Evolutionary conservation across 2,888 invertebrate genomes (phyloP).

Genomic region (Cantharis rustica): DNA sequence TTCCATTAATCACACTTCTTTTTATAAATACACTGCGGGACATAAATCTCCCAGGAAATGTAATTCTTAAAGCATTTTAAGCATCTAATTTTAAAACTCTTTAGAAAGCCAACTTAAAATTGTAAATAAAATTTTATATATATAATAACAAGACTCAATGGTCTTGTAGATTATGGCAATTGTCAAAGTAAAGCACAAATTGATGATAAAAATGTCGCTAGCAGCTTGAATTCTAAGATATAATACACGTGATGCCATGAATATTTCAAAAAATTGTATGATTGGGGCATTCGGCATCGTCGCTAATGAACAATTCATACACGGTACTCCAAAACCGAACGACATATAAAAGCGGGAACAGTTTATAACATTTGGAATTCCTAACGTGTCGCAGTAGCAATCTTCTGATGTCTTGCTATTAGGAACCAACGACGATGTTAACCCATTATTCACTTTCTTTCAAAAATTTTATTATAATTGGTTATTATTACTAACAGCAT

Average conservation of each 20-base stretch:
- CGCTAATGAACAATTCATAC: conserved; percentile 46
- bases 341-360: conserved; percentile 32
- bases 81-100: neutral
- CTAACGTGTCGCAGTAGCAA: conserved; percentile 33
- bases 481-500: neutral
- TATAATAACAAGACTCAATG: neutral
- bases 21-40: neutral
- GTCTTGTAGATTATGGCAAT: neutral
- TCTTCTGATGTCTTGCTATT: conserved; percentile 33
- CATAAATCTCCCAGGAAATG: neutral
- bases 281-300: conserved; percentile 28
- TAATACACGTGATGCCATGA: conserved; percentile 36
- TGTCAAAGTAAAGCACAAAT: conserved; percentile 9
- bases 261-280: conserved; percentile 39
- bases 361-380: conserved; percentile 35
- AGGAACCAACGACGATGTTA: conserved; percentile 30
- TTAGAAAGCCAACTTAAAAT: neutral
- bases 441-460: conserved; percentile 27
- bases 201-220: conserved; percentile 25
- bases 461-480: conserved; percentile 18
- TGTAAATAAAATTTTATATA: neutral
- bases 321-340: conserved; percentile 32
- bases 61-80: neutral
- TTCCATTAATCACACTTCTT: neutral
- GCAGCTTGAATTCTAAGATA: conserved; percentile 21